Evolutionary conservation across 2,797 vertebrate genomes (phyloP), one percentile per base, ranked within the genome.

Genomic region (Eulemur albifrons): DNA sequence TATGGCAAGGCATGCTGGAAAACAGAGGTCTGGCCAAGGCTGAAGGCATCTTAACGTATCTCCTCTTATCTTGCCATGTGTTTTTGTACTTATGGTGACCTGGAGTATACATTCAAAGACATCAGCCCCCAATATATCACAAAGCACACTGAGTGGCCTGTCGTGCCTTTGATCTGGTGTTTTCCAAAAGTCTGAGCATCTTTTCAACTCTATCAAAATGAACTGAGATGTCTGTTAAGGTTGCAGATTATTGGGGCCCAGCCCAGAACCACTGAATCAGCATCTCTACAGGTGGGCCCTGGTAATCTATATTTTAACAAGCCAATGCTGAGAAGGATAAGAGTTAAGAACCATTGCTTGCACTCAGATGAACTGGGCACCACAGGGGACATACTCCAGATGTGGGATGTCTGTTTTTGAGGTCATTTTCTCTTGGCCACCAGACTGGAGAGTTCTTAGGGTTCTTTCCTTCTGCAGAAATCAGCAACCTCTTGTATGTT

Each of bases 1-100:
- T 97, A 98, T 43, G 82, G 96, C 86, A 72, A 91, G 35, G 88
- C 65, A 25, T 93, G 94, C 67, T n/a, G 13, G 92, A 95, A 92
- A 95, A 84, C 76, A 93, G 70, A 40, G 76, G 20, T 85, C 4
- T 1, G 77, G 90, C 87, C 40, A 75, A 77, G 17, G 40, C 0
- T 54, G 9, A 59, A 0, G 82, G 85, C 70, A 69, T 57, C 92
- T 81, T 30, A 11, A 70, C 89, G 96, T 90, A 82, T 0, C 38
- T 96, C 59, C 90, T 75, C 27, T 40, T 21, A 93, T 21, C 20
- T 54, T 21, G 30, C 2, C 25, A 2, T 63, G 45, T 0, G 2
- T 35, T 93, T 90, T 67, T 80, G 84, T 5, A 75, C 50, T 82
- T 20, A 59, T 8, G 54, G 93, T 35, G 92, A 85, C 8, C 61